Conservation (phyloP, 1,140 invertebrate genomes). For the Stegodyphus mimosarum region DNA sequence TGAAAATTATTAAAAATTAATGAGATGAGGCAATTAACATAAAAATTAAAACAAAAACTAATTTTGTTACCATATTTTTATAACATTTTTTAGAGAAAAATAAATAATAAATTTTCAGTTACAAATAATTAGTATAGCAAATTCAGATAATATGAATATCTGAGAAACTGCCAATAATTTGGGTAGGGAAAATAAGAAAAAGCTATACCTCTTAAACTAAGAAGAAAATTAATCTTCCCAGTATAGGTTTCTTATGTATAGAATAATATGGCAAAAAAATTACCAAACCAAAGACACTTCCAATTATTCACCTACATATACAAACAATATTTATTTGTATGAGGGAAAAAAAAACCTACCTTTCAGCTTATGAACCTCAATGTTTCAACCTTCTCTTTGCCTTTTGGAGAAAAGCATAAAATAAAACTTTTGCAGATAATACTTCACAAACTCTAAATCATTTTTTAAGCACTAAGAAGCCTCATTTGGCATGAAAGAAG, state of each 20-base stretch:
- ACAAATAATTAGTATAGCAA: too few species aligned
- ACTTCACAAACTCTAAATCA: not conserved
- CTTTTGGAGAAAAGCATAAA: not conserved
- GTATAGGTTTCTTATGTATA: not conserved
- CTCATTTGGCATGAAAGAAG: not conserved
- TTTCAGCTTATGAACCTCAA: not conserved
- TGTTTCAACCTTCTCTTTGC: not conserved
- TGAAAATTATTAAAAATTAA: too few species aligned
- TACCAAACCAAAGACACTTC: not conserved
- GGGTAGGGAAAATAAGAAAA: too few species aligned
- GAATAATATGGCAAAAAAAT: not conserved
- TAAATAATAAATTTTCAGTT: too few species aligned
- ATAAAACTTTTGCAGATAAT: not conserved
- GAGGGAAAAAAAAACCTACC: not conserved
- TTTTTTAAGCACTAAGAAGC: not conserved
- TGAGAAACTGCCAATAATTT: too few species aligned
- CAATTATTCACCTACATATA: not conserved
- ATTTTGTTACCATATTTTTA: not conserved
- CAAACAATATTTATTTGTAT: not conserved
- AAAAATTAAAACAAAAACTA: not conserved
- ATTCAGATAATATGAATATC: too few species aligned
- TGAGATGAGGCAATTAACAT: not conserved
- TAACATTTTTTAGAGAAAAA: too few species aligned
- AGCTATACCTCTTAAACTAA: too few species aligned
- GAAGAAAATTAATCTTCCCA: too few species aligned